Base-by-base conservation (phyloP, 2,113 vertebrate genomes). In the Rhinolophus ferrumequinum region DNA sequence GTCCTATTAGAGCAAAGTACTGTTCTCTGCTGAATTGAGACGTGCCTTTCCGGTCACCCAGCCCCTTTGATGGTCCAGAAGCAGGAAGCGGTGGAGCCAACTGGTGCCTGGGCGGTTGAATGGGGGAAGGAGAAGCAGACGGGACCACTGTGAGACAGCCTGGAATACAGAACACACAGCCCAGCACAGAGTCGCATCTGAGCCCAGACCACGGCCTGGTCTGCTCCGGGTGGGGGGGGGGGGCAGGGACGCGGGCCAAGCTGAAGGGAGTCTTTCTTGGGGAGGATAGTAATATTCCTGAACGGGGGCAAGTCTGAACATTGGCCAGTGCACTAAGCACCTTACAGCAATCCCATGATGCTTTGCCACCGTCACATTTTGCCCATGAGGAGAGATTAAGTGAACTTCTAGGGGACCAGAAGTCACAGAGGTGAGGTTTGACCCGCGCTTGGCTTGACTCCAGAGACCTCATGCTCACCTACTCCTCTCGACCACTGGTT, bases 1-100 rank as follows among this genome's bases (percentile, higher is more conserved):
- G 44, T 97, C 97, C 98, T 93, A 83, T 95, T 97, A 87, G 96
- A 96, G 80, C 41, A 97, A 98, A 82, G 72, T 88, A 76, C 96
- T 96, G 70, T 89, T 96, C 88, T 95, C 54, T 2, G 19, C 54
- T 97, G 96, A 94, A 18, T 38, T 84, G 97, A 97, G 95, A 97
- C 76, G 41, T 64, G 90, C 93, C 96, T 97, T 69, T 97, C 97
- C 83, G 90, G 97, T 96, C 97, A 90, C 83, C 94, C 81, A 54
- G 89, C 38, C 83, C 89, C 97, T 95, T 66, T 92, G 69, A 70
- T 89, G 95, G 93, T 97, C 97, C 97, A 98, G 92, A 97, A 91
- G 88, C 69, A 97, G 95, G 97, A 98, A 97, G 96, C 93, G 60
- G 62, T 86, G 7, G 3, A 95, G 47, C 28, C 50, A 47, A 19